Evolutionary conservation across 2,888 invertebrate species (phyloP).

Genomic region (Luperina testacea): DNA sequence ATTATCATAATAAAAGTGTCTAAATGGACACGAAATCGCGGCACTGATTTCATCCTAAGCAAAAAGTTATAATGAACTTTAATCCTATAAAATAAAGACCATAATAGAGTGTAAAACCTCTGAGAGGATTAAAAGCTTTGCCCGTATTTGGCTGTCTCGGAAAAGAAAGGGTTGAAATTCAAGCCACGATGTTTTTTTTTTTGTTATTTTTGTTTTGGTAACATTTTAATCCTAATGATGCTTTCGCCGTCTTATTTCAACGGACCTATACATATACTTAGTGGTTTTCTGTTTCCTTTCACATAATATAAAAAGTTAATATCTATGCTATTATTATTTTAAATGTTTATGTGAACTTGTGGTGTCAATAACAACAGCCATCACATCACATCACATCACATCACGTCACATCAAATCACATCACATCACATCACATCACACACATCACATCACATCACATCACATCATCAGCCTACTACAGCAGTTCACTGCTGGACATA

Average conservation of each 20-base stretch:
- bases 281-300: neutral
- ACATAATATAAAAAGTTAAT: neutral
- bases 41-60: neutral
- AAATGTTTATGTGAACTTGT: neutral
- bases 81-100: constrained; percentile 30
- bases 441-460: too few relatives aligned
- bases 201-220: constrained; percentile 21
- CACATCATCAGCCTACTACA: too few relatives aligned
- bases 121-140: constrained; percentile 57
- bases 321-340: neutral
- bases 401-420: neutral
- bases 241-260: constrained; percentile 14
- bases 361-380: neutral
- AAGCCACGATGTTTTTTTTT: constrained; percentile 30
- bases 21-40: constrained; percentile 17
- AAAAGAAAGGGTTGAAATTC: constrained; percentile 44
- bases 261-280: neutral
- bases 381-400: too few relatives aligned
- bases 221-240: constrained; percentile 45
- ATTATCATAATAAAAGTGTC: constrained; percentile 14
- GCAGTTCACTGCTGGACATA: too few relatives aligned
- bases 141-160: constrained; percentile 47
- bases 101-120: constrained; percentile 25
- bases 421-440: too few relatives aligned
- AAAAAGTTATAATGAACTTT: constrained; percentile 43